phyloP scores from a whole-genome alignment of 2,113 vertebrate species.

The human region DNA sequence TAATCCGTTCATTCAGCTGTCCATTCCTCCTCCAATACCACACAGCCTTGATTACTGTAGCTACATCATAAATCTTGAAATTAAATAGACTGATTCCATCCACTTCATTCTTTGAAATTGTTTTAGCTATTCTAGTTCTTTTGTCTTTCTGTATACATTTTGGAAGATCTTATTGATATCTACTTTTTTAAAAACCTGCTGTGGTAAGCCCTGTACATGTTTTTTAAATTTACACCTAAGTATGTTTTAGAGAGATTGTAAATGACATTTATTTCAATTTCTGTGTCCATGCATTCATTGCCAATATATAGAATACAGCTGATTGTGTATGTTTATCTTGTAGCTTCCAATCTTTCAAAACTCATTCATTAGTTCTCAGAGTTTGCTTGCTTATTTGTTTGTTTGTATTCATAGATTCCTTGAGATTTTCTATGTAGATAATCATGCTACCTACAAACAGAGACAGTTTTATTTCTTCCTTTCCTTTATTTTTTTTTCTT shows the following conservation, averaged over 20 bases:
- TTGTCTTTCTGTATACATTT: neutral
- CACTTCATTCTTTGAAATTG: neutral
- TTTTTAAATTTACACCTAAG: too few species aligned
- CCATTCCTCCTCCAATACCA: neutral
- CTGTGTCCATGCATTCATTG: neutral
- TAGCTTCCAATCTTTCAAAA: neutral
- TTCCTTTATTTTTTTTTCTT: neutral
- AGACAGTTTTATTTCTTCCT: neutral
- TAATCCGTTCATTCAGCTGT: neutral
- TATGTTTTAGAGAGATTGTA: too few species aligned
- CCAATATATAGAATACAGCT: neutral
- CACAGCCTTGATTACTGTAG: neutral
- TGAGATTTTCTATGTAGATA: too few species aligned
- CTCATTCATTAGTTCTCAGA: neutral
- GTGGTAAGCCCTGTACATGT: too few species aligned
- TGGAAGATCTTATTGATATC: neutral
- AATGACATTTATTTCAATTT: too few species aligned
- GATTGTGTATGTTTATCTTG: neutral
- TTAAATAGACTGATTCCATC: neutral
- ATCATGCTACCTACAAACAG: too few species aligned
- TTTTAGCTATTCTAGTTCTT: neutral
- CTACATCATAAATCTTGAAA: neutral
- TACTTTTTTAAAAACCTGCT: neutral
- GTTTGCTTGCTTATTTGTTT: neutral
- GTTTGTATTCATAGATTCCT: neutral